Conservation (phyloP, 2,797 vertebrate genomes). For the Bothrops alternatus region DNA sequence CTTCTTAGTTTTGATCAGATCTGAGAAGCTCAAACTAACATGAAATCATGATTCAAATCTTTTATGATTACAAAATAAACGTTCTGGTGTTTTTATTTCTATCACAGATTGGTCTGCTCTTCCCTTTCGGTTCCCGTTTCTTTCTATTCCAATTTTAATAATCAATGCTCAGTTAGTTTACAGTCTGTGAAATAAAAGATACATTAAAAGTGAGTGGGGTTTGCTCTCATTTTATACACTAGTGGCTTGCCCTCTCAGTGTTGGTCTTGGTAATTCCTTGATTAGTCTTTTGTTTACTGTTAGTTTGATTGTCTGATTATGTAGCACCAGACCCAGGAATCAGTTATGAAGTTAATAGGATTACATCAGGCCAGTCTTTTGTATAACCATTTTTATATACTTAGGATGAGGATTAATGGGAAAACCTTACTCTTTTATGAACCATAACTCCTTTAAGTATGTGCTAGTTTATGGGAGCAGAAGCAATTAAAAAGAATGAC, state of each 20-base stretch:
- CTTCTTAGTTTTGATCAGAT: neutral
- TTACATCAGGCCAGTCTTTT: neutral
- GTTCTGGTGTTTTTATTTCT: neutral
- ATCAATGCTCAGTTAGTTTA: neutral
- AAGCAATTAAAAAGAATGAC: neutral
- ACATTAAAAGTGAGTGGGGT: neutral
- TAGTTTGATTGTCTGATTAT: neutral
- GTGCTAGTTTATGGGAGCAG: neutral
- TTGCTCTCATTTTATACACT: neutral
- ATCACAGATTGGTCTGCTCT: neutral
- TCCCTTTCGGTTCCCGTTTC: neutral
- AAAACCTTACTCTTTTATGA: neutral
- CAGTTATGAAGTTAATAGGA: neutral
- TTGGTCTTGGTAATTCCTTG: neutral
- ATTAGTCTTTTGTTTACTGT: neutral
- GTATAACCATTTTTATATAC: neutral
- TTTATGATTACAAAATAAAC: conserved; percentile 7
- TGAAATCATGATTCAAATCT: neutral
- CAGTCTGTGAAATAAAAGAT: neutral
- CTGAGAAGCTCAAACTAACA: neutral
- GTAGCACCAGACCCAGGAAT: neutral
- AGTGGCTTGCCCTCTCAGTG: neutral
- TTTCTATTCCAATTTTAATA: neutral
- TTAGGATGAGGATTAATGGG: neutral
- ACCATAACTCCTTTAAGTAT: neutral